These are phyloP conservation scores for Urocynchramus pylzowi DNA, from an alignment of 2,113 vertebrate species.

Conservation along the genomic window DNA sequence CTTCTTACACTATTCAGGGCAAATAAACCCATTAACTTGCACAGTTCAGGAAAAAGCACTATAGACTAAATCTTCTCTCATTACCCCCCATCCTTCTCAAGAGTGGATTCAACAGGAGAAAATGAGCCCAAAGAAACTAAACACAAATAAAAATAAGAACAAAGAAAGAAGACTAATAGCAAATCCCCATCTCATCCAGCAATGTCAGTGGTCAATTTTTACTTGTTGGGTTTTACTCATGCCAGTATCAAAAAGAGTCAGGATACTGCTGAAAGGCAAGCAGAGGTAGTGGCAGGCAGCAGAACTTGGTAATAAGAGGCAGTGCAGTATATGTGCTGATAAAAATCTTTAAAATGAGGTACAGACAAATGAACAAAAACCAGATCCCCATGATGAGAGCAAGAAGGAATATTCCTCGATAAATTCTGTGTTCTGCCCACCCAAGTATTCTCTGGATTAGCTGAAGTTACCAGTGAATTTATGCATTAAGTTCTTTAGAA, in stretches of 20 bases:
- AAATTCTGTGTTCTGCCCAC: background rate
- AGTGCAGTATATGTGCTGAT: background rate
- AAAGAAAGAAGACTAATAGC: background rate
- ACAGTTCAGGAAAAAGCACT: background rate
- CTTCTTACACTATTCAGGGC: background rate
- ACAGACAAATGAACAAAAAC: background rate
- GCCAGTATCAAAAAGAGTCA: background rate
- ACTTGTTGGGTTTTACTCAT: background rate
- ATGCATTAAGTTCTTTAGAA: background rate
- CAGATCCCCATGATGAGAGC: background rate
- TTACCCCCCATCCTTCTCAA: fast-evolving
- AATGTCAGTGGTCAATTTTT: background rate
- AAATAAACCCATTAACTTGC: background rate
- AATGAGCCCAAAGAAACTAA: background rate
- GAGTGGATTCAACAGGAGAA: background rate
- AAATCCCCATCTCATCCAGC: background rate
- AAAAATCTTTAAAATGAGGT: background rate
- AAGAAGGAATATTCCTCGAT: background rate
- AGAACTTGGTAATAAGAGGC: background rate
- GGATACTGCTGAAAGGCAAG: background rate
- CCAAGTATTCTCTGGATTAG: background rate
- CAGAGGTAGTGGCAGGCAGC: background rate
- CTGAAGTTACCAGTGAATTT: background rate
- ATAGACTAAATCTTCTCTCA: background rate
- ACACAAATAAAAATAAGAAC: background rate